Evolutionary conservation across 2,888 invertebrate species (phyloP), one percentile per base, ranked within the genome.

Genomic region (Ariolimax columbianus): DNA sequence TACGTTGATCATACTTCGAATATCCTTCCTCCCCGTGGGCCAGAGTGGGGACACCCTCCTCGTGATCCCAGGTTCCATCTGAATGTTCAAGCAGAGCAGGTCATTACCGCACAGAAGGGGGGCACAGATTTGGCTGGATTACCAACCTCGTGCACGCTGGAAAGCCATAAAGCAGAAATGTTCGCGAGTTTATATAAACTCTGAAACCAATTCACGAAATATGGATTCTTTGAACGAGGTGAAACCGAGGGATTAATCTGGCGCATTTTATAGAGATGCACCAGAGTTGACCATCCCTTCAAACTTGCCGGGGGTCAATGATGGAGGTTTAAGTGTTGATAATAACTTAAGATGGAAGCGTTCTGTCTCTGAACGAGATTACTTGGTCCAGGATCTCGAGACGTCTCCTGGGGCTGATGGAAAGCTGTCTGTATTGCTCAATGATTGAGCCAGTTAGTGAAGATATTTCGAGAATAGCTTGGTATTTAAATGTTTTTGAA

Each of bases 91-190:
- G 72, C 72, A 36, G 72, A 0, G 72, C 38, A 7, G 72, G 40
- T 72, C 72, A 40, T 72, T 72, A 72, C 72, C 14, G 26, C 72
- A 0, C 72, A 43, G 72, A 43, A 43, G 72, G 72, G 55, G 33
- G 72, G 72, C 26, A 36, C 40, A 72, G 72, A 70, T 70, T 36
- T 70, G 70, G 36, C 19, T 11, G 70, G 70, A 72, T 72, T 72
- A 72, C 4, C 23, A 17, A 23, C 72, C 19, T n/a, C 40, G 7
- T 36, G 38, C 19, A 33, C 40, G 72, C 23, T 26, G 72, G 40
- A n/a, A 72, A 72, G 72, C 40, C 38, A 72, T 72, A 40, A 72
- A 40, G 72, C 40, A 43, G 72, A 72, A 72, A 72, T 40, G 6
- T 72, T 40, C 72, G 26, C n/a, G 40, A 36, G 40, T 72, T 72